phyloP scores from a whole-genome alignment of 1,140 invertebrate species.

The Myzus persicae region DNA sequence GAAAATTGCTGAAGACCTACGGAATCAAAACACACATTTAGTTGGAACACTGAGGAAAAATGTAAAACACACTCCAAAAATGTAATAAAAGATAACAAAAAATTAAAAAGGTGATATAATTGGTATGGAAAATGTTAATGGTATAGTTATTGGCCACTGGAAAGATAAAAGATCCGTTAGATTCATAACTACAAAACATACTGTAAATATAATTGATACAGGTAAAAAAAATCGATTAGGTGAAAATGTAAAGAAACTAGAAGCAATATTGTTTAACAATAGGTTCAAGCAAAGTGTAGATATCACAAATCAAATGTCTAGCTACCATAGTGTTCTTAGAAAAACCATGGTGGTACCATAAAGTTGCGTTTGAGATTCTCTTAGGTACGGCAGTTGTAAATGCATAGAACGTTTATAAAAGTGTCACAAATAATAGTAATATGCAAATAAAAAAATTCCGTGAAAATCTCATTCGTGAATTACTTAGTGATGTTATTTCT shows the following conservation, averaged over 20 bases:
- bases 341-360: conserved; percentile 65
- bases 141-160: conserved; percentile 62
- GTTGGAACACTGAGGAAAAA: conserved; percentile 60
- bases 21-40: conserved; percentile 57
- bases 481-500: conserved; percentile 17
- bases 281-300: conserved; percentile 64
- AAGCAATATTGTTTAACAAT: conserved; percentile 64
- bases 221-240: conserved; percentile 53
- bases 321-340: conserved; percentile 63
- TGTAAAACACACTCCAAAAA: conserved; percentile 58
- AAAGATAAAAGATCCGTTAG: conserved; percentile 61
- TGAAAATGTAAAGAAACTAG: conserved; percentile 61
- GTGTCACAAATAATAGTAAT: conserved; percentile 49
- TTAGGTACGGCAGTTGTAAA: conserved; percentile 64
- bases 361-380: conserved; percentile 63
- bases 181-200: conserved; percentile 61
- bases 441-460: background rate
- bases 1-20: conserved; percentile 54
- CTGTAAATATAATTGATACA: conserved; percentile 55
- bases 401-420: conserved; percentile 61
- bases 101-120: conserved; percentile 47
- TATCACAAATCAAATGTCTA: conserved; percentile 64
- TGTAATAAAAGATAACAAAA: conserved; percentile 49
- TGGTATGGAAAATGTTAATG: conserved; percentile 55
- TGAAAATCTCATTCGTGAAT: conserved; percentile 20